phyloP scores from a whole-genome alignment of 2,797 vertebrate genomes.

The Tamandua tetradactyla region DNA sequence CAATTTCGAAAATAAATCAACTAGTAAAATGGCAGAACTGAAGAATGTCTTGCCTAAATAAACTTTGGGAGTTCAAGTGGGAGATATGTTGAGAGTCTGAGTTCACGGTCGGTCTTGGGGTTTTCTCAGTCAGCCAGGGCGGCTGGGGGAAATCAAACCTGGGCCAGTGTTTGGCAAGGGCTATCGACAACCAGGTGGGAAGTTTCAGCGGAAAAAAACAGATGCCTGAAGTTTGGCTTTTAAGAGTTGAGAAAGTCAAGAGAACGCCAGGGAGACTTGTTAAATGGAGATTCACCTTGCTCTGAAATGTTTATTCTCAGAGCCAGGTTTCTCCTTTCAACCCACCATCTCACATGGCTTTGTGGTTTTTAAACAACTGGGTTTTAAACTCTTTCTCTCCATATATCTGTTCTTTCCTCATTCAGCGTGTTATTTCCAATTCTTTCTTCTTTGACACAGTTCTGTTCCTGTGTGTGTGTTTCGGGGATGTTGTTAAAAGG shows the following conservation, averaged over 20 bases:
- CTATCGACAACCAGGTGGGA: slow-evolving; percentile 74
- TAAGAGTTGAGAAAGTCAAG: slow-evolving; percentile 60
- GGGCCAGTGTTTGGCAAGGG: slow-evolving; percentile 74
- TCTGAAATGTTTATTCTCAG: slow-evolving; percentile 71
- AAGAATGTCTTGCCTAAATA: slow-evolving; percentile 73
- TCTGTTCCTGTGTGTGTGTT: background rate
- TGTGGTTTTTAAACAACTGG: background rate
- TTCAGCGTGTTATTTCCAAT: background rate
- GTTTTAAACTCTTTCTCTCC: slow-evolving; percentile 32
- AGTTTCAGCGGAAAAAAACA: slow-evolving; percentile 67
- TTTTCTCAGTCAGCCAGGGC: slow-evolving; percentile 34
- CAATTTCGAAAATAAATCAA: slow-evolving; percentile 46
- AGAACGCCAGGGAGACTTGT: slow-evolving; percentile 62
- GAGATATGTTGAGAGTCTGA: background rate
- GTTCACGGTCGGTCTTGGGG: slow-evolving; percentile 51
- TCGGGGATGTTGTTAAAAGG: background rate
- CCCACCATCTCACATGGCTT: background rate
- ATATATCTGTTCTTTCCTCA: background rate
- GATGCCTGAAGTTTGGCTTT: slow-evolving; percentile 75
- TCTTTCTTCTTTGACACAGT: slow-evolving; percentile 47
- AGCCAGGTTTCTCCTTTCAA: slow-evolving; percentile 71
- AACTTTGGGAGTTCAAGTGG: slow-evolving; percentile 64
- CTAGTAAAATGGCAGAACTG: slow-evolving; percentile 35
- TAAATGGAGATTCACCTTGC: slow-evolving; percentile 74
- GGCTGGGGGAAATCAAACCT: slow-evolving; percentile 78